These are phyloP conservation scores for Pherbina coryleti DNA, from an alignment of 2,888 invertebrate species.

Conservation along the genomic window DNA sequence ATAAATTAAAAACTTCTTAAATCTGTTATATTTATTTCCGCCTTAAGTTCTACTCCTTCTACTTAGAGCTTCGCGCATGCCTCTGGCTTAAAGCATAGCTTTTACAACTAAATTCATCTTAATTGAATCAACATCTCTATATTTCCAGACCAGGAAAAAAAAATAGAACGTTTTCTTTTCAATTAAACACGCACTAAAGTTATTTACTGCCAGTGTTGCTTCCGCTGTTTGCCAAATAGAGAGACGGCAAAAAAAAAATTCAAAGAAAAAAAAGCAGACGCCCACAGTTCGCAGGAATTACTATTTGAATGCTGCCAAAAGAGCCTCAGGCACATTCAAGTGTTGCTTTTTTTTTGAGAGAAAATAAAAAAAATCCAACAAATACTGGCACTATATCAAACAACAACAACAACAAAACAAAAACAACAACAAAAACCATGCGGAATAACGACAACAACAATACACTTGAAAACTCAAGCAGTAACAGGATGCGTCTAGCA, in stretches of 20 bases:
- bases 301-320: neutral
- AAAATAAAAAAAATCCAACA: neutral
- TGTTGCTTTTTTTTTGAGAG: neutral
- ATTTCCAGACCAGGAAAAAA: neutral
- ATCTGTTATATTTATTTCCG: neutral
- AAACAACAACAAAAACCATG: neutral
- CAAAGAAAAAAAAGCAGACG: neutral
- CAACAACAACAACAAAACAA: neutral
- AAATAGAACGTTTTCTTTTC: slow-evolving; percentile 51
- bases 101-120: neutral
- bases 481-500: slow-evolving; percentile 25
- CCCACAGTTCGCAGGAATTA: neutral
- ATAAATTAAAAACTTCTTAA: neutral
- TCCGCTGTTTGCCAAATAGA: neutral
- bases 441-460: neutral
- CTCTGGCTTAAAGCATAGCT: neutral
- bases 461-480: neutral
- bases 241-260: neutral
- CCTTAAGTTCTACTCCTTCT: neutral
- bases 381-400: neutral
- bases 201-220: slow-evolving; percentile 33
- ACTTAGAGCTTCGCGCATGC: neutral
- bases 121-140: slow-evolving; percentile 13
- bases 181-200: slow-evolving; percentile 54
- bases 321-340: neutral